These are phyloP conservation scores for Calliphora vicina DNA, from an alignment of 1,140 invertebrate species.

Conservation along the genomic window DNA sequence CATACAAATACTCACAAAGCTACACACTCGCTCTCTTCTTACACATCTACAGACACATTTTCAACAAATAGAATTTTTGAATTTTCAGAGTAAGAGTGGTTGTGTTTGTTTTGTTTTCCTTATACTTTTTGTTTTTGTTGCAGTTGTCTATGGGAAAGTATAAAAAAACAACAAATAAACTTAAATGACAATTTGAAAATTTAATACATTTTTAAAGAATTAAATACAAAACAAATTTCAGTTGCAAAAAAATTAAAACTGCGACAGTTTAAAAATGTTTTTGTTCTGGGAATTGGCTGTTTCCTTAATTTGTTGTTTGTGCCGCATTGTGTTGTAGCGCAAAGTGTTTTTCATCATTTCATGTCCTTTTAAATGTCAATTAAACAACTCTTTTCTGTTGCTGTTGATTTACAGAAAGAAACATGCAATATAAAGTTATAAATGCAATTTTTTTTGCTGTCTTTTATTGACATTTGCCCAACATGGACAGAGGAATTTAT, in stretches of 20 bases:
- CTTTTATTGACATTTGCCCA: too few relatives aligned
- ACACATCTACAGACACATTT: background rate
- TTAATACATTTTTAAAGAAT: constrained; percentile 21
- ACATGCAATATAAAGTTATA: background rate
- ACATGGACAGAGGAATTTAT: too few relatives aligned
- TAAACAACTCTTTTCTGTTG: background rate
- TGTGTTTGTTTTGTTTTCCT: background rate
- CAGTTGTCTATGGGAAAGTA: background rate
- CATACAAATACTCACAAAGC: background rate
- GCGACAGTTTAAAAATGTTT: background rate
- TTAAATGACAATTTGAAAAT: constrained; percentile 25
- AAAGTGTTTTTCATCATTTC: constrained; percentile 13
- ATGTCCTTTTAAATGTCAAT: constrained; percentile 27
- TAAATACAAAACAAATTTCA: background rate
- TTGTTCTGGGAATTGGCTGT: background rate
- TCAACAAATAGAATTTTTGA: background rate
- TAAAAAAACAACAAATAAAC: background rate
- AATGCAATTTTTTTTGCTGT: too few relatives aligned
- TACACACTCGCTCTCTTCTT: background rate
- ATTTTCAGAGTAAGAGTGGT: too few relatives aligned
- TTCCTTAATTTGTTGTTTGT: background rate
- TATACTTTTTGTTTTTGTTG: background rate
- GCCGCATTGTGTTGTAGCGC: background rate
- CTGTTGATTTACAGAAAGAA: background rate
- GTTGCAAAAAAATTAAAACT: background rate